Base-by-base conservation (phyloP, 2,113 vertebrate species). In the Ondatra zibethicus region DNA sequence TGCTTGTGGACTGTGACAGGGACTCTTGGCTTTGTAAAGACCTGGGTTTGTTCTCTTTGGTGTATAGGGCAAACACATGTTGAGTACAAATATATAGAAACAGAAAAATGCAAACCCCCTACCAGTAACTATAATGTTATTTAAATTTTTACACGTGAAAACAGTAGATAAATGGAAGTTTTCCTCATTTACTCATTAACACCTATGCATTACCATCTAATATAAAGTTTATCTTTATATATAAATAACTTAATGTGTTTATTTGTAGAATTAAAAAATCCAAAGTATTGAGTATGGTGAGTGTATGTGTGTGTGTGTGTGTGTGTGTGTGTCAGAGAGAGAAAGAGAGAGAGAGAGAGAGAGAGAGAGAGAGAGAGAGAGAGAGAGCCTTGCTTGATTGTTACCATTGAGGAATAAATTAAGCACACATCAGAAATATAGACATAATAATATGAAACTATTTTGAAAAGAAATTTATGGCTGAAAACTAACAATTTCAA, bases 191-290 rank as follows among this genome's bases (percentile, higher is more conserved):
- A 25, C 12, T 66, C 65, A 31, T 88, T 47, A 89, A 68, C 13
- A 78, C 36, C 12, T 93, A 29, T 31, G 90, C 80, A 80, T 66
- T 95, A 36, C 16, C 36, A 65, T 52, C 0, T 1, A 92, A 91
- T 66, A 16, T 2, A 76, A 14, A 73, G 52, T 73, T 92, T 50
- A 14, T 23, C 58, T 58, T 58, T 19, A 47, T 19, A 47, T 47
- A 36, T 50, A 63, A 47, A 47, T 33, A 68, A 86, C 13, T 63
- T 72, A 87, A 68, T 31, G 55, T 73, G 65, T 27, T 77, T 89
- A 50, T 78, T 88, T 96, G 45, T 85, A 61, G 78, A 93, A 95
- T 84, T 82, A 94, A 70, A 25, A 81, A 77, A 80, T 95, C 21
- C 27, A 94, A 94, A 92, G 86, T 70, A 65, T 72, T 27, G 4